Evolutionary conservation across 2,113 vertebrate genomes (phyloP).

Genomic region (Antigone vipio): DNA sequence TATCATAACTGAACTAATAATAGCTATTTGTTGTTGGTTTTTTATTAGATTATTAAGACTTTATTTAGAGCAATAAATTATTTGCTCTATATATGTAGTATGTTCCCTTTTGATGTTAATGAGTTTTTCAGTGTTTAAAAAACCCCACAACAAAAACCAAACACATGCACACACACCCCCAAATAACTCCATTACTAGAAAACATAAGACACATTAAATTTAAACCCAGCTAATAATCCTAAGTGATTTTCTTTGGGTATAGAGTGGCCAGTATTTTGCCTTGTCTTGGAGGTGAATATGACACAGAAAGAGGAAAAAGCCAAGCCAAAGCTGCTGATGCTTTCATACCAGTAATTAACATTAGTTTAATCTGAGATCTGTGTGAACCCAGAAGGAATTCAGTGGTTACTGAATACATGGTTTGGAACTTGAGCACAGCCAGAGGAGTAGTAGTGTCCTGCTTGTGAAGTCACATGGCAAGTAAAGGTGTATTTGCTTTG

Average conservation of each 20-base stretch:
- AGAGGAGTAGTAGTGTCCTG: not conserved
- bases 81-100: not conserved
- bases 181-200: not conserved
- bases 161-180: no score
- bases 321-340: not conserved
- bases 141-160: not conserved
- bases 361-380: not conserved
- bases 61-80: not conserved
- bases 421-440: not conserved
- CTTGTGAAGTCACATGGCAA: not conserved
- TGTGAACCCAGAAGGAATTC: not conserved
- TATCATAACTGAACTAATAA: not conserved
- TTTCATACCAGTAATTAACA: not conserved
- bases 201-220: not conserved
- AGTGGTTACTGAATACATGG: not conserved
- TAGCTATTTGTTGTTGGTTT: not conserved
- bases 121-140: not conserved
- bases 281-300: not conserved
- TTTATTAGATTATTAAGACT: not conserved
- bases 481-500: rapidly evolving
- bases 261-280: not conserved
- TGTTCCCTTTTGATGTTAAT: not conserved
- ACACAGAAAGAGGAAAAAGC: not conserved
- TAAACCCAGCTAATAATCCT: not conserved
- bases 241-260: not conserved